Evolutionary conservation across 1,140 invertebrate genomes (phyloP).

Genomic region (Magallana gigas): DNA sequence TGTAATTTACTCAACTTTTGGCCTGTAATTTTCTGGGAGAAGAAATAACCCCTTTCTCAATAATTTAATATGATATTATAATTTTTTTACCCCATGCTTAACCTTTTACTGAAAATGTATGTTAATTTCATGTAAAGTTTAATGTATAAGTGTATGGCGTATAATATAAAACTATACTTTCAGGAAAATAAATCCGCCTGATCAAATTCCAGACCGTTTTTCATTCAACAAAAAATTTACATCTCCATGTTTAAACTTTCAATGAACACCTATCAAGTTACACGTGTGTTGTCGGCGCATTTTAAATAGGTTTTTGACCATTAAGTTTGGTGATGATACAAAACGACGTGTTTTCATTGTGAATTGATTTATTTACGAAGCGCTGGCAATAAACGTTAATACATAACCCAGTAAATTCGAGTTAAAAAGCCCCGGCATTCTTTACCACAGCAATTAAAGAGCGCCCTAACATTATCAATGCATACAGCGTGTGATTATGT

Average conservation of each 20-base stretch:
- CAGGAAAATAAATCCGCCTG: too few relatives aligned
- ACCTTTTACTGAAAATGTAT: too few relatives aligned
- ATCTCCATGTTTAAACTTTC: neutral
- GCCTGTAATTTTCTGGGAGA: too few relatives aligned
- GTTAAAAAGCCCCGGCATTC: neutral
- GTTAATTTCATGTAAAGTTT: too few relatives aligned
- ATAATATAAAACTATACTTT: too few relatives aligned
- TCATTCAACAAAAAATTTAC: neutral
- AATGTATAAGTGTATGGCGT: too few relatives aligned
- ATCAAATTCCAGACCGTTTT: too few relatives aligned
- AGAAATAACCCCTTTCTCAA: too few relatives aligned
- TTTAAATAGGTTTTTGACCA: slow-evolving; percentile 34
- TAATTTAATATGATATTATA: too few relatives aligned
- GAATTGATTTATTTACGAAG: slow-evolving; percentile 30
- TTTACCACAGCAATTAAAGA: neutral
- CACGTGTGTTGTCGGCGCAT: neutral
- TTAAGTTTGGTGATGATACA: slow-evolving; percentile 2
- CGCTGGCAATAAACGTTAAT: slow-evolving; percentile 3
- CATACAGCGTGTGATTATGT: neutral
- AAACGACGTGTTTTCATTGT: neutral
- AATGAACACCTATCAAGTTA: neutral
- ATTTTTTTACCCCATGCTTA: too few relatives aligned
- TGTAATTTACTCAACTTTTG: too few relatives aligned
- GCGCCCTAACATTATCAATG: slow-evolving; percentile 14
- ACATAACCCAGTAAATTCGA: neutral